phyloP scores from a whole-genome alignment of 2,888 invertebrate genomes.

The Hyposoter didymator region DNA sequence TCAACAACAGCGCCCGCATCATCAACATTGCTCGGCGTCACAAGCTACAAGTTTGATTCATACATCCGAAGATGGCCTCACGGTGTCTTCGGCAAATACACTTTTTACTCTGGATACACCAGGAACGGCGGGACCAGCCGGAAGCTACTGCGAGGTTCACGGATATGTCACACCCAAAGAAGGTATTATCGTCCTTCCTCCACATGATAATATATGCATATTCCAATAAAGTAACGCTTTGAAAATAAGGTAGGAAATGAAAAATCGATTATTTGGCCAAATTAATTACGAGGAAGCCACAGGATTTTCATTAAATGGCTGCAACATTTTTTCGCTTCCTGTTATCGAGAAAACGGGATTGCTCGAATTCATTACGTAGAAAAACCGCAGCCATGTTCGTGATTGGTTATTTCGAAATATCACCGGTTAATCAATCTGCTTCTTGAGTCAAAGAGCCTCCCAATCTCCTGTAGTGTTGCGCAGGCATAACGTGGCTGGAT shows the following conservation, averaged over 20 bases:
- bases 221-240: neutral
- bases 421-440: neutral
- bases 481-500: slow-evolving; percentile 11
- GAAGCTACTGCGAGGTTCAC: slow-evolving; percentile 87
- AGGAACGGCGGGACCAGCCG: slow-evolving; percentile 82
- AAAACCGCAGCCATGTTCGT: neutral
- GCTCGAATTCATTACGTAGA: neutral
- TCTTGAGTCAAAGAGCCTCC: neutral
- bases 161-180: slow-evolving; percentile 86
- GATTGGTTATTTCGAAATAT: neutral
- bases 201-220: neutral
- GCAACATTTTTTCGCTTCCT: neutral
- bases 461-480: neutral
- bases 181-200: slow-evolving; percentile 81
- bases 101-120: slow-evolving; percentile 86
- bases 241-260: neutral
- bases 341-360: neutral
- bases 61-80: slow-evolving; percentile 79
- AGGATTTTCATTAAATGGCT: neutral
- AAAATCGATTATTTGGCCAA: neutral
- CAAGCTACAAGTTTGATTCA: slow-evolving; percentile 73
- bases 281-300: neutral
- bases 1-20: slow-evolving; percentile 77
- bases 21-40: slow-evolving; percentile 75
- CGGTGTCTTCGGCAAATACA: slow-evolving; percentile 82